Evolutionary conservation across 2,113 vertebrate species (phyloP).

Genomic region (Varanus salvator): DNA sequence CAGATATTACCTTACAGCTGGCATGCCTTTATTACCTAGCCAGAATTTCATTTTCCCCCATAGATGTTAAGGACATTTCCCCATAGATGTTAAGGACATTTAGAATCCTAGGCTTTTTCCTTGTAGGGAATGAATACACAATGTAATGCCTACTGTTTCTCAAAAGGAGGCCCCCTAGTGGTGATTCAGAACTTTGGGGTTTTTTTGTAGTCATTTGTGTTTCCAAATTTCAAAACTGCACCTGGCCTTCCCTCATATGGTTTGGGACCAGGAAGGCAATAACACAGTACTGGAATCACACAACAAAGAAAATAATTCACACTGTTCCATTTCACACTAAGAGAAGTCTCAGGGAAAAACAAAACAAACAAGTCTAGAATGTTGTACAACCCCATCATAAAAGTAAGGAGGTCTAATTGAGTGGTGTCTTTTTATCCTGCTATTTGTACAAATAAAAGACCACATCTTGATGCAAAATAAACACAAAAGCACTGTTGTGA

Average conservation of each 20-base stretch:
- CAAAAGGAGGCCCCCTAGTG: conserved; percentile 58
- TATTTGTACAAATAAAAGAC: conserved; percentile 86
- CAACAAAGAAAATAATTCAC: conserved; percentile 55
- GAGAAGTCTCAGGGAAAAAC: conserved; percentile 50
- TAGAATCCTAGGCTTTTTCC: not conserved
- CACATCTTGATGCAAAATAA: conserved; percentile 86
- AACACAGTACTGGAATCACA: conserved; percentile 41
- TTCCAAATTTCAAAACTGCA: conserved; percentile 53
- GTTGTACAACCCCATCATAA: conserved; percentile 67
- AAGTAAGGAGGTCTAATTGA: conserved; percentile 77
- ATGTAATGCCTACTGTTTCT: not conserved
- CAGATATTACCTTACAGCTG: not conserved
- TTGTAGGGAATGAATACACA: not conserved
- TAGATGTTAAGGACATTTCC: not conserved
- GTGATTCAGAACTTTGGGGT: conserved; percentile 33
- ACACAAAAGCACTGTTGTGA: conserved; percentile 89
- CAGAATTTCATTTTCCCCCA: not conserved
- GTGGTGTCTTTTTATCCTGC: conserved; percentile 78
- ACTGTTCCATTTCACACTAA: conserved; percentile 42
- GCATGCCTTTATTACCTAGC: not conserved
- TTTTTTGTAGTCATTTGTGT: conserved; percentile 13
- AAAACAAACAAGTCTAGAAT: conserved; percentile 53
- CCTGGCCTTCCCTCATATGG: conserved; percentile 22
- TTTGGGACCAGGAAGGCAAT: conserved; percentile 24
- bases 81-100: not conserved